Evolutionary conservation across 2,888 invertebrate species (phyloP).

Genomic region (Amphipoea lucens): DNA sequence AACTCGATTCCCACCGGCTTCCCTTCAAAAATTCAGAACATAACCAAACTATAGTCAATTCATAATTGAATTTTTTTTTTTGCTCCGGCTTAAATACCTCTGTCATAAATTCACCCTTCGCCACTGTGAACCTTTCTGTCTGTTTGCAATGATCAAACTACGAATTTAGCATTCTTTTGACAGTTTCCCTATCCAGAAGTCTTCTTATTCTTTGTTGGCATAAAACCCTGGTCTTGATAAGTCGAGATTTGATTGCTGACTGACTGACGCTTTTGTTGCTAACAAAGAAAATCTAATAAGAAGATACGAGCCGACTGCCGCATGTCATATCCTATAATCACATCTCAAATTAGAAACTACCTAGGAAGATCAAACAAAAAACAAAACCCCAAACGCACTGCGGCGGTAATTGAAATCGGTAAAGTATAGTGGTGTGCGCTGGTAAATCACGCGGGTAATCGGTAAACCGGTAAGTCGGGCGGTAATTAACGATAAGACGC

Average conservation of each 20-base stretch:
- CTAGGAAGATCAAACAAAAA: conserved; percentile 20
- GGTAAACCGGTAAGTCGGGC: conserved; percentile 78
- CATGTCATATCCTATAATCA: conserved; percentile 26
- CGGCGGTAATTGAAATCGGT: conserved; percentile 66
- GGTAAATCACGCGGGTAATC: conserved; percentile 84
- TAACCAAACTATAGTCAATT: too few species aligned
- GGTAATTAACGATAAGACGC: conserved; percentile 87
- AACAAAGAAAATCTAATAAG: conserved; percentile 6
- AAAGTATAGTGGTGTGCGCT: conserved; percentile 66
- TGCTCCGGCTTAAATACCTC: too few species aligned
- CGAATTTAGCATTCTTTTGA: not conserved
- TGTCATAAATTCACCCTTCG: too few species aligned
- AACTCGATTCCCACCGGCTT: too few species aligned
- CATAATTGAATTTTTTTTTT: too few species aligned
- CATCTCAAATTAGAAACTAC: conserved; percentile 23
- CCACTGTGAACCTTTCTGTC: not conserved
- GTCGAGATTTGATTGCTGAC: not conserved
- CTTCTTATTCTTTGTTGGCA: not conserved
- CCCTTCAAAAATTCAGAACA: too few species aligned
- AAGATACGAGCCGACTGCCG: not conserved
- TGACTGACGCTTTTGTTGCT: not conserved
- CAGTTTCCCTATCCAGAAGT: not conserved
- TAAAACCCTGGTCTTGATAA: not conserved
- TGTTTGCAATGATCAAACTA: not conserved
- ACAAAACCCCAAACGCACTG: conserved; percentile 36